Conservation (phyloP, 2,113 vertebrate genomes). For the Cyrtonyx montezumae region DNA sequence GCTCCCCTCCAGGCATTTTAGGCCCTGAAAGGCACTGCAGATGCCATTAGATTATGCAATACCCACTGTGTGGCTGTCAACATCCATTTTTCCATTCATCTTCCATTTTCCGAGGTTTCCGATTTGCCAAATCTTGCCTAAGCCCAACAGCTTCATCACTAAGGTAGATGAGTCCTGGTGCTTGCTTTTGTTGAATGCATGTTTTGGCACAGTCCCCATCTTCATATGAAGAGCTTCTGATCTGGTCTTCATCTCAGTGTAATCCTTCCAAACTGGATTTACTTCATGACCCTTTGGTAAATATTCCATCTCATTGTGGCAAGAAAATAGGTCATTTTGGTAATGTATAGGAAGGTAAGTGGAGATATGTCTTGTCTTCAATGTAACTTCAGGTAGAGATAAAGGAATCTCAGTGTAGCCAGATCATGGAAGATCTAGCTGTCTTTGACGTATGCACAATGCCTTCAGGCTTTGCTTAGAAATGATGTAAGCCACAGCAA, state of each 20-base stretch:
- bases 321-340: background rate
- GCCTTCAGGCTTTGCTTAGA: background rate
- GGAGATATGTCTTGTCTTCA: background rate
- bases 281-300: background rate
- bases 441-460: background rate
- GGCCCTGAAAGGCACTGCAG: background rate
- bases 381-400: background rate
- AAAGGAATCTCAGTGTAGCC: background rate
- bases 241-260: background rate
- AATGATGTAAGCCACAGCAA: constrained; percentile 6
- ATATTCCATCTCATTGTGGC: background rate
- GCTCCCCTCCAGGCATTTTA: background rate
- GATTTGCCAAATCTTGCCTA: background rate
- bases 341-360: background rate
- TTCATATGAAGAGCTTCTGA: background rate
- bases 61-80: background rate
- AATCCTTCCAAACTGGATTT: background rate
- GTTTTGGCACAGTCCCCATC: background rate
- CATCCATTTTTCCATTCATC: background rate
- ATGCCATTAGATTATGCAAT: background rate
- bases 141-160: background rate
- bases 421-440: background rate
- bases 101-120: background rate
- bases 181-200: background rate
- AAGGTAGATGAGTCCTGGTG: background rate